phyloP scores from a whole-genome alignment of 2,797 vertebrate species.

The Anas bahamensis region DNA sequence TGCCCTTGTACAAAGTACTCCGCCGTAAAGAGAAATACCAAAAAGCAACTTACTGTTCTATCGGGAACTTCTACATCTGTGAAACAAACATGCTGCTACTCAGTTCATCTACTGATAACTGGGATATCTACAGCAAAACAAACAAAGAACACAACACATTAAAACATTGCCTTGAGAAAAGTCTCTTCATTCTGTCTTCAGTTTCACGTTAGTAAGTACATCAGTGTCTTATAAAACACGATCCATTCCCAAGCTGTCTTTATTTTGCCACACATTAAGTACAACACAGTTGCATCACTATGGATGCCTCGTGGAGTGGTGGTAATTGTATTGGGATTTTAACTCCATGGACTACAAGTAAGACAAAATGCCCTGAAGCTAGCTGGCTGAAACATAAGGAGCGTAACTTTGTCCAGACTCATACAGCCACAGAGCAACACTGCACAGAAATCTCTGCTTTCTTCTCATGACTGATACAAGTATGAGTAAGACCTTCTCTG shows the following conservation, averaged over 20 bases:
- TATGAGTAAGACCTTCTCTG: conserved; percentile 12
- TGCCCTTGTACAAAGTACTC: not conserved
- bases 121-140: conserved; percentile 81
- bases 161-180: conserved; percentile 61
- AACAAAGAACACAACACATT: conserved; percentile 77
- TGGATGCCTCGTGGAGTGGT: not conserved
- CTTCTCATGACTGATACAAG: not conserved
- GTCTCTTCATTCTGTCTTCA: conserved; percentile 47
- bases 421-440: not conserved
- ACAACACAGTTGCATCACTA: not conserved
- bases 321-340: not conserved
- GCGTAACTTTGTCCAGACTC: not conserved
- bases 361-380: conserved; percentile 38
- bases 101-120: conserved; percentile 86
- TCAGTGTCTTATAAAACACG: conserved; percentile 6
- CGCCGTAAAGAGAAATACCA: conserved; percentile 47
- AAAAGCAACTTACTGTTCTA: conserved; percentile 82
- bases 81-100: conserved; percentile 87
- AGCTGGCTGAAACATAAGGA: not conserved
- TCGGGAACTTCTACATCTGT: conserved; percentile 83
- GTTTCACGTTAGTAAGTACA: conserved; percentile 26
- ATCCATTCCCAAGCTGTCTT: conserved; percentile 6
- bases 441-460: conserved; percentile 24
- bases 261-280: conserved; percentile 2
- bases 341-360: not conserved